phyloP scores from a whole-genome alignment of 2,797 vertebrate species.

The Morus bassanus region DNA sequence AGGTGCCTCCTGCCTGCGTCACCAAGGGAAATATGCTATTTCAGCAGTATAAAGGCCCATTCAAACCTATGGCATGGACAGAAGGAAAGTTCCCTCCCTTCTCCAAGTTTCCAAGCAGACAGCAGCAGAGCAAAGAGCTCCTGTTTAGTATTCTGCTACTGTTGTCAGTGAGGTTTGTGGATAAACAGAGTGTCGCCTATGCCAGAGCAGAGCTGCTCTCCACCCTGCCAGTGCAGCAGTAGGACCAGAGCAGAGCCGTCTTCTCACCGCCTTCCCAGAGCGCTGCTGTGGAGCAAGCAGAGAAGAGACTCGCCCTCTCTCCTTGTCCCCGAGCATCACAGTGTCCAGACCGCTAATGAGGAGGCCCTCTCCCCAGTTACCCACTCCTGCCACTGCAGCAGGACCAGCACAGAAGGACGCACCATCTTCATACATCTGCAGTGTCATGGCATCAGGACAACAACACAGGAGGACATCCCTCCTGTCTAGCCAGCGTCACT shows the following conservation, averaged over 20 bases:
- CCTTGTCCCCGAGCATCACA: neutral
- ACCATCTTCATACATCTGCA: neutral
- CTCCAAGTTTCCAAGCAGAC: slow-evolving; percentile 50
- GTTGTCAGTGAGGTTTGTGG: slow-evolving; percentile 44
- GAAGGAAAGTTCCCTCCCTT: slow-evolving; percentile 9
- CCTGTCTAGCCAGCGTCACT: neutral
- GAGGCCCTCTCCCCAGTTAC: neutral
- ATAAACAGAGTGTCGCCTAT: neutral
- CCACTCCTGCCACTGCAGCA: neutral
- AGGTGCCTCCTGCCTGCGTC: neutral
- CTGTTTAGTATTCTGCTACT: slow-evolving; percentile 57
- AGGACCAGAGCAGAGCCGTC: neutral
- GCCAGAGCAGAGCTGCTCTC: slow-evolving; percentile 28
- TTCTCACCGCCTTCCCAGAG: neutral
- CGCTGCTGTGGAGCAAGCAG: neutral
- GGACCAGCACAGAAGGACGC: neutral
- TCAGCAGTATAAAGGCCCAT: slow-evolving; percentile 12
- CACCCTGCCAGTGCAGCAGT: neutral
- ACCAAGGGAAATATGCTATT: neutral
- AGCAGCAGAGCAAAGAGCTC: neutral
- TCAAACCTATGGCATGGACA: neutral
- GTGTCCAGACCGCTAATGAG: neutral
- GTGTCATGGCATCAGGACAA: neutral
- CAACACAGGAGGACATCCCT: neutral
- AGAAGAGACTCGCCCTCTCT: neutral